phyloP scores from a whole-genome alignment of 2,113 vertebrate genomes.

The Tachysurus vachellii region DNA sequence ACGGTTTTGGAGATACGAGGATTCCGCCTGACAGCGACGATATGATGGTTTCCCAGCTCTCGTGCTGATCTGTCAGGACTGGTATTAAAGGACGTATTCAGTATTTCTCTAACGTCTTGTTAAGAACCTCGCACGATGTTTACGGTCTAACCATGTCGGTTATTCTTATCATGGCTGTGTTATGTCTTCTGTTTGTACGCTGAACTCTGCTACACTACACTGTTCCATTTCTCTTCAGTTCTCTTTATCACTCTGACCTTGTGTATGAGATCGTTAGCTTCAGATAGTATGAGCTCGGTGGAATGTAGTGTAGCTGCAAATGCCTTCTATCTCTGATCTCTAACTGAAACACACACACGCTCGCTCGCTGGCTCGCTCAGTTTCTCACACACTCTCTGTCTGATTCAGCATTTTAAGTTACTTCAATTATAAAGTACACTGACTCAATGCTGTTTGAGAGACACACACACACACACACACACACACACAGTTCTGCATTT shows the following conservation, averaged over 20 bases:
- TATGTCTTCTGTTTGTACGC: not conserved
- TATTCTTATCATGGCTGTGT: not conserved
- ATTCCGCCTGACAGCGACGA: too few species aligned
- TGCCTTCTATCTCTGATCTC: not conserved
- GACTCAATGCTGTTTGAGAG: constrained; percentile 8
- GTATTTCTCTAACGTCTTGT: not conserved
- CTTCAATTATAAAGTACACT: constrained; percentile 37
- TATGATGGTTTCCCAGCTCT: not conserved
- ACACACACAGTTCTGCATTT: not conserved
- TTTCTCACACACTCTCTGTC: not conserved
- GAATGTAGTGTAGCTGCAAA: not conserved
- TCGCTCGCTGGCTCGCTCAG: not conserved
- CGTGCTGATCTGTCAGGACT: not conserved
- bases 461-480: not conserved
- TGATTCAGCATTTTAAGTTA: constrained; percentile 16
- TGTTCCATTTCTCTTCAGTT: not conserved
- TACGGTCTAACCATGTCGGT: not conserved
- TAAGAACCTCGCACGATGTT: not conserved
- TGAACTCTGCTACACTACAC: not conserved
- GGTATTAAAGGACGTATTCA: not conserved
- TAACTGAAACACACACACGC: constrained; percentile 8
- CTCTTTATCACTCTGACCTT: not conserved
- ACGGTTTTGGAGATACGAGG: too few species aligned
- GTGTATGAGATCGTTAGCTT: not conserved
- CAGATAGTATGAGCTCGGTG: not conserved